Evolutionary conservation across 1,140 invertebrate genomes (phyloP).

Genomic region (Tetraneura akinire): DNA sequence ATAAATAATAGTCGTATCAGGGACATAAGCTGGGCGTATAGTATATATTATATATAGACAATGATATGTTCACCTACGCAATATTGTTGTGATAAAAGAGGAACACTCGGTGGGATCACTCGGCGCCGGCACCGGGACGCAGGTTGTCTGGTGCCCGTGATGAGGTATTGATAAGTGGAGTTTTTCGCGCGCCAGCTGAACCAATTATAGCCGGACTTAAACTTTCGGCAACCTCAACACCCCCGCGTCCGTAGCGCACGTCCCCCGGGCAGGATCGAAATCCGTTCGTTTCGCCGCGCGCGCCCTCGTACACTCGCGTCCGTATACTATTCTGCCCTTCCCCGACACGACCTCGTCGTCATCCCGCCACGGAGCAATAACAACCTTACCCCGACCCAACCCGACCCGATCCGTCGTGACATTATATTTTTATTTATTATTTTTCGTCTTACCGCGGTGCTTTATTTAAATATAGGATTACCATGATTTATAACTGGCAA

Average conservation of each 20-base stretch:
- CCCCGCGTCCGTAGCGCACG: neutral
- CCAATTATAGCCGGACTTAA: slow-evolving; percentile 49
- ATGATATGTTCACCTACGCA: too few relatives aligned
- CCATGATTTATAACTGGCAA: slow-evolving; percentile 45
- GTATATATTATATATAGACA: too few relatives aligned
- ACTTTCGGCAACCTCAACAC: slow-evolving; percentile 44
- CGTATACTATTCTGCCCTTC: too few relatives aligned
- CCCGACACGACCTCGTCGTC: neutral
- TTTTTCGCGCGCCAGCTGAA: slow-evolving; percentile 50
- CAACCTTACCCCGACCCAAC: neutral
- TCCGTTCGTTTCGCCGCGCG: slow-evolving; percentile 25
- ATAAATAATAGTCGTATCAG: neutral
- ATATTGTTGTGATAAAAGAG: neutral
- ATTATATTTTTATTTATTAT: slow-evolving; percentile 52
- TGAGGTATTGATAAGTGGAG: slow-evolving; percentile 50
- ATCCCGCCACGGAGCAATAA: too few relatives aligned
- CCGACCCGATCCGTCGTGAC: neutral
- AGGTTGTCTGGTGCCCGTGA: slow-evolving; percentile 33
- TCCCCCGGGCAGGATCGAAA: slow-evolving; percentile 21
- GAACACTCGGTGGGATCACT: neutral
- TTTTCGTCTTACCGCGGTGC: slow-evolving; percentile 13
- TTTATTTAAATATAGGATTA: slow-evolving; percentile 51
- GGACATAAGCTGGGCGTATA: too few relatives aligned
- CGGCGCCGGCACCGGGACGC: slow-evolving; percentile 13
- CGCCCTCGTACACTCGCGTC: neutral